phyloP scores from a whole-genome alignment of 2,113 vertebrate genomes.

The Perca flavescens region DNA sequence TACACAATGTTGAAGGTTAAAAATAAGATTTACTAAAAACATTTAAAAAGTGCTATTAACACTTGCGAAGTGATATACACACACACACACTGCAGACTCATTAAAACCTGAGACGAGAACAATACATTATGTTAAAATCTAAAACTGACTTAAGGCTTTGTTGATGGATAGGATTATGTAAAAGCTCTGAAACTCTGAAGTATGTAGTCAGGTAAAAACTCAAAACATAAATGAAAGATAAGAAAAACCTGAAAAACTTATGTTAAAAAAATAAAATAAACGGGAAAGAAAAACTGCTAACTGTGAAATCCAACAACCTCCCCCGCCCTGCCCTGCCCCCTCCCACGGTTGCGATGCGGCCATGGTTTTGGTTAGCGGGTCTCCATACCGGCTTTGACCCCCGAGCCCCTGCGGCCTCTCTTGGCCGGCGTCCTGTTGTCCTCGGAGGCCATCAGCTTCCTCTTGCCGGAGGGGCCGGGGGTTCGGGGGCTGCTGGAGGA shows the following conservation, averaged over 20 bases:
- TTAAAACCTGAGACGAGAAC: neutral
- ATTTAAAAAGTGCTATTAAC: neutral
- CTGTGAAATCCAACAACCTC: neutral
- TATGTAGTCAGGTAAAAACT: neutral
- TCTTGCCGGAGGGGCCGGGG: slow-evolving; percentile 87
- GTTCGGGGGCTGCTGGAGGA: slow-evolving; percentile 82
- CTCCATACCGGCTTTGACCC: slow-evolving; percentile 85
- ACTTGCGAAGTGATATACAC: too few relatives aligned
- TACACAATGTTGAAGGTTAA: neutral
- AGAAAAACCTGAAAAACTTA: neutral
- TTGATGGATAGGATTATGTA: neutral
- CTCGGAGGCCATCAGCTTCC: slow-evolving; percentile 88
- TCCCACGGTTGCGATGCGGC: rapidly evolving
- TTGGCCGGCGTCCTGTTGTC: slow-evolving; percentile 89
- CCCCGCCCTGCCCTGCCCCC: neutral
- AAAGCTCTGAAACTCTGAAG: too few relatives aligned
- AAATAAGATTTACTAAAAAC: neutral
- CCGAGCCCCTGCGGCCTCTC: slow-evolving; percentile 88
- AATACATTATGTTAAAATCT: neutral
- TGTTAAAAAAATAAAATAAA: neutral
- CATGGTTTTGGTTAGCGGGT: neutral
- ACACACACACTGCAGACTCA: neutral
- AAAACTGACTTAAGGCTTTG: neutral
- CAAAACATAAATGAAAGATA: neutral
- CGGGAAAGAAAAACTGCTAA: too few relatives aligned